phyloP scores from a whole-genome alignment of 2,797 vertebrate species.

The Microtus obscurus region DNA sequence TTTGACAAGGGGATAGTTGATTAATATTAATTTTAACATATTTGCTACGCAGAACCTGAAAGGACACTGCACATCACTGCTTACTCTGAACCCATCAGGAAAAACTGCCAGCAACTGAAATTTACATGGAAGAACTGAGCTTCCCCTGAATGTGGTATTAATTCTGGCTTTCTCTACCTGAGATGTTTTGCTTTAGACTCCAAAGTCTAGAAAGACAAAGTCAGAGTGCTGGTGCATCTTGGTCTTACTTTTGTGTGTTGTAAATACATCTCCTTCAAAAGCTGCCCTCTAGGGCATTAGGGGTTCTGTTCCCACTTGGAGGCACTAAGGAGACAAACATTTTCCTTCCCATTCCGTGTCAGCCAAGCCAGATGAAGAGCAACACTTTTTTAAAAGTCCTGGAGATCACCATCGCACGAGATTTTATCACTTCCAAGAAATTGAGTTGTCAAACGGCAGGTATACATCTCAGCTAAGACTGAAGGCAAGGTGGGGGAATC shows the following conservation, averaged over 20 bases:
- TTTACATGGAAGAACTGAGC: background rate
- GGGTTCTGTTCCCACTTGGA: background rate
- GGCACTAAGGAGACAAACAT: slow-evolving; percentile 53
- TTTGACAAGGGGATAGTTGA: background rate
- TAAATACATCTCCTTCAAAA: background rate
- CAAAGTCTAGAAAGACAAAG: background rate
- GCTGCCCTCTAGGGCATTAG: background rate
- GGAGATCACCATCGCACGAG: background rate
- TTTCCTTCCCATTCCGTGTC: slow-evolving; percentile 50
- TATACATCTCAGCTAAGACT: background rate
- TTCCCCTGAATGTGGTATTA: background rate
- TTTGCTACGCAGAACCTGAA: background rate
- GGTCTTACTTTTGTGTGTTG: background rate
- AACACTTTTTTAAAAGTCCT: slow-evolving; percentile 4
- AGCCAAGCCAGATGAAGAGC: background rate
- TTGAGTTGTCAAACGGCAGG: background rate
- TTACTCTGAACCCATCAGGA: background rate
- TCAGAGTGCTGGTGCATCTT: background rate
- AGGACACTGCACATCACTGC: background rate
- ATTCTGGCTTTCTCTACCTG: background rate
- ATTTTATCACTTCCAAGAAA: slow-evolving; percentile 52
- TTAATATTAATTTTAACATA: background rate
- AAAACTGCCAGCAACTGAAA: slow-evolving; percentile 18
- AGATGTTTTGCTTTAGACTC: background rate
- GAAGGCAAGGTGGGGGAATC: background rate